Conservation (phyloP, 2,113 vertebrate species). For the Prunella himalayana region DNA sequence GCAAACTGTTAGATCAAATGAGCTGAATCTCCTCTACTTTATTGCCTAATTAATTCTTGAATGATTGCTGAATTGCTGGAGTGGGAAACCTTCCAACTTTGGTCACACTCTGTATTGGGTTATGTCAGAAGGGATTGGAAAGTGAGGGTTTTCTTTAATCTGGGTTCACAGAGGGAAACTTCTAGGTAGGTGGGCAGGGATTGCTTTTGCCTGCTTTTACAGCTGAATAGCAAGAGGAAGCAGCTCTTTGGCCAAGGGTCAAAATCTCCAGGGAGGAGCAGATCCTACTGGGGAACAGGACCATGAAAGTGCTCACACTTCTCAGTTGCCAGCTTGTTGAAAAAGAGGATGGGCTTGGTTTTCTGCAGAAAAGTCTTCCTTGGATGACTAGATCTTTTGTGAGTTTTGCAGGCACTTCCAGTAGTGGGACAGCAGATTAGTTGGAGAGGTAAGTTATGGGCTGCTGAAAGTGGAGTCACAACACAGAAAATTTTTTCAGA, state of each 20-base stretch:
- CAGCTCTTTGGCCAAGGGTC: not conserved
- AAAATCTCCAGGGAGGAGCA: not conserved
- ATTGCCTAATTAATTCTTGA: constrained; percentile 58
- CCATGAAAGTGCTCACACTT: not conserved
- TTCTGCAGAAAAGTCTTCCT: not conserved
- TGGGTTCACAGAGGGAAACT: not conserved
- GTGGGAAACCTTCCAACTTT: constrained; percentile 20
- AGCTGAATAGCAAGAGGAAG: not conserved
- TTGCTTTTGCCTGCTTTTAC: not conserved
- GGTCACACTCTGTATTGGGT: not conserved
- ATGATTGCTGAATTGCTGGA: not conserved
- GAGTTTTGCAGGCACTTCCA: not conserved
- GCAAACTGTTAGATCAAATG: constrained; percentile 57
- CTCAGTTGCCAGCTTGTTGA: not conserved
- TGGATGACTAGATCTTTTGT: not conserved
- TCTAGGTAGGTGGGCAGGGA: constrained; percentile 47
- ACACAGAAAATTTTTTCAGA: not conserved
- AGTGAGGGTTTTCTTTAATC: constrained; percentile 34
- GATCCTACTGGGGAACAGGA: not conserved
- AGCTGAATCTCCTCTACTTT: constrained; percentile 53
- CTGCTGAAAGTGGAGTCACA: not conserved
- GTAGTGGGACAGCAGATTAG: not conserved
- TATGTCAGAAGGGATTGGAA: constrained; percentile 17
- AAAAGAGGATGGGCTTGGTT: not conserved
- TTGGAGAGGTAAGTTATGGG: not conserved